These are phyloP conservation scores for Cantharis flavilabris DNA, from an alignment of 2,888 invertebrate genomes.

Conservation along the genomic window DNA sequence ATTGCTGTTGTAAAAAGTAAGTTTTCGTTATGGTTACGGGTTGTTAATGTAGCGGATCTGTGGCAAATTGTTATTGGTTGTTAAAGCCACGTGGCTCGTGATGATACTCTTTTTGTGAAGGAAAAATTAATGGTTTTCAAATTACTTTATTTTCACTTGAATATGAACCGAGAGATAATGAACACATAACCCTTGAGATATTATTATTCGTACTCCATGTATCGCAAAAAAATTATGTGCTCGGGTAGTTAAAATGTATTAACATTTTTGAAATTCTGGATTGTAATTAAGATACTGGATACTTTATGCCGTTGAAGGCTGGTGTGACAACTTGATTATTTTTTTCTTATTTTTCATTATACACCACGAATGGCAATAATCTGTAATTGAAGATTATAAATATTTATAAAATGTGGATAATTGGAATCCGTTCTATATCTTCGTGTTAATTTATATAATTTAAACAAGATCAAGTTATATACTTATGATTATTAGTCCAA, in stretches of 20 bases:
- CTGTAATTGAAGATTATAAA: constrained; percentile 1
- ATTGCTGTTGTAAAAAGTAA: constrained; percentile 22
- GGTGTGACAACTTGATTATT: constrained; percentile 1
- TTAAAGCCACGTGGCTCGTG: constrained; percentile 53
- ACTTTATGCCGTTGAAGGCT: neutral
- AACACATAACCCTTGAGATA: neutral
- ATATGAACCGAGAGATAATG: neutral
- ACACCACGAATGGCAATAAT: neutral
- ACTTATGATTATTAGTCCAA: neutral
- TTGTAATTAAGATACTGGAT: neutral
- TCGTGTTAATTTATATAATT: constrained; percentile 11
- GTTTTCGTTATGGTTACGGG: constrained; percentile 49
- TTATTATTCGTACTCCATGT: neutral
- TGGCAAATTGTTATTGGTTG: constrained; percentile 56
- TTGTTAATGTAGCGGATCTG: constrained; percentile 55
- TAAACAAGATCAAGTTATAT: constrained; percentile 8
- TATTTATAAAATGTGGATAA: constrained; percentile 14
- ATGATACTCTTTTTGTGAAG: constrained; percentile 39
- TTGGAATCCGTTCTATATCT: constrained; percentile 12
- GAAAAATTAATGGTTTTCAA: constrained; percentile 25
- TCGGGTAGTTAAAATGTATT: neutral
- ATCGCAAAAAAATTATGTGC: neutral
- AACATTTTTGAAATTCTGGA: neutral
- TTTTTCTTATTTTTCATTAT: neutral
- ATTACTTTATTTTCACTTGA: constrained; percentile 24